Evolutionary conservation across 2,797 vertebrate genomes (phyloP), one percentile per base, ranked within the genome.

Genomic region (Siniperca obscura): DNA sequence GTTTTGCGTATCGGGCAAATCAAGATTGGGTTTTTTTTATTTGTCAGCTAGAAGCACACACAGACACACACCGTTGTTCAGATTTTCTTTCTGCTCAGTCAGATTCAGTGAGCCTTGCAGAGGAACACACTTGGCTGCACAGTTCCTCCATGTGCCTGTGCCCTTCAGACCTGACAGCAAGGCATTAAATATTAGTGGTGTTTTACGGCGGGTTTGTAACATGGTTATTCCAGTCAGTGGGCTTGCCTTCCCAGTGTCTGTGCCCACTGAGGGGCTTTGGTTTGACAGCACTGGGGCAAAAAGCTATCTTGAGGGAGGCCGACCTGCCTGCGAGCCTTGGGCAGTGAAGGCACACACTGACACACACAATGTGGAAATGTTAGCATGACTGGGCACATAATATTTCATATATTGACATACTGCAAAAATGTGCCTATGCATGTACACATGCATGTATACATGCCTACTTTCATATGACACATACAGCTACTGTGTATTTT

Each of bases 121-220:
- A 81, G 69, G 60, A 83, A 79, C 70, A 65, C 90, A 87, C 87
- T 85, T 74, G 85, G 83, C 78, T 91, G 91, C 88, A 89, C 91
- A 78, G 76, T 87, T 78, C 74, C 70, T 85, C 77, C 74, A 65
- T 89, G 76, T 85, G 86, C 59, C 82, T 79, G 76, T 85, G 84
- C 86, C 83, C 88, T 89, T 92, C 91, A 87, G 86, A 83, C 82
- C 84, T 91, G 92, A 93, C 93, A 93, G 89, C 86, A 74, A 90
- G 90, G 83, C 89, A 90, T 93, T 92, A 93, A 93, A 94, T 92
- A 93, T 93, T 92, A 88, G 87, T 93, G 79, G 52, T 71, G 75
- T 91, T 94, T 93, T 87, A 90, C 79, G 66, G 86, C 80, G 64
- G 87, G 90, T 90, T 91, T 93, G 90, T 93, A 92, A 87, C 91